phyloP scores from a whole-genome alignment of 2,888 invertebrate genomes.

The Yponomeuta malinellus region DNA sequence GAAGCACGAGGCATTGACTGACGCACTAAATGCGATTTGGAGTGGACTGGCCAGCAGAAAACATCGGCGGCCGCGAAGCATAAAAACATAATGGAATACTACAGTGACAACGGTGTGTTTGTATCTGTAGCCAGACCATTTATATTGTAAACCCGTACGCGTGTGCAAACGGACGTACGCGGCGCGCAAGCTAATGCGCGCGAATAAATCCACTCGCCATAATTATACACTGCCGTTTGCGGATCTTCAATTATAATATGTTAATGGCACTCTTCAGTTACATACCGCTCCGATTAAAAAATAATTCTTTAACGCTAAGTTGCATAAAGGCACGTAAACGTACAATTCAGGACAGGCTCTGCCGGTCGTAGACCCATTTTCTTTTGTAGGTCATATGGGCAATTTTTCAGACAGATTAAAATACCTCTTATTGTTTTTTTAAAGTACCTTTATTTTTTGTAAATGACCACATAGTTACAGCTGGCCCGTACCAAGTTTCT shows the following conservation, averaged over 20 bases:
- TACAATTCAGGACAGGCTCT: background rate
- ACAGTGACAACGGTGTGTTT: background rate
- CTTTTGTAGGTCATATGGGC: background rate
- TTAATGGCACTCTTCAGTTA: slow-evolving; percentile 3
- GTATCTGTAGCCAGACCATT: background rate
- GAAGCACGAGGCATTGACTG: background rate
- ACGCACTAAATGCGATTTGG: background rate
- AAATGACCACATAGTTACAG: background rate
- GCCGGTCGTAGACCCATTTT: background rate
- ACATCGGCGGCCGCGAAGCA: background rate
- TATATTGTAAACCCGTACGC: slow-evolving; percentile 5
- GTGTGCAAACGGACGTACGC: slow-evolving; percentile 25
- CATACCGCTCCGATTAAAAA: background rate
- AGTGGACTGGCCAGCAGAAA: slow-evolving; percentile 7
- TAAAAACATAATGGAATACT: slow-evolving; percentile 2
- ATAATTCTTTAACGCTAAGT: background rate
- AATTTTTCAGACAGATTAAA: background rate
- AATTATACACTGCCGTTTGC: too few species aligned
- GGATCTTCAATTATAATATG: slow-evolving; percentile 10
- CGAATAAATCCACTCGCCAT: slow-evolving; percentile 7
- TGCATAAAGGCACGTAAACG: background rate
- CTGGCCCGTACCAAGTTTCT: background rate
- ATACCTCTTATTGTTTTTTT: background rate
- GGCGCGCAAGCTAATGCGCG: slow-evolving; percentile 25
- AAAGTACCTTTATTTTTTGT: background rate